Evolutionary conservation across 2,888 invertebrate genomes (phyloP), one percentile per base, ranked within the genome.

Genomic region (Hipparchia semele): DNA sequence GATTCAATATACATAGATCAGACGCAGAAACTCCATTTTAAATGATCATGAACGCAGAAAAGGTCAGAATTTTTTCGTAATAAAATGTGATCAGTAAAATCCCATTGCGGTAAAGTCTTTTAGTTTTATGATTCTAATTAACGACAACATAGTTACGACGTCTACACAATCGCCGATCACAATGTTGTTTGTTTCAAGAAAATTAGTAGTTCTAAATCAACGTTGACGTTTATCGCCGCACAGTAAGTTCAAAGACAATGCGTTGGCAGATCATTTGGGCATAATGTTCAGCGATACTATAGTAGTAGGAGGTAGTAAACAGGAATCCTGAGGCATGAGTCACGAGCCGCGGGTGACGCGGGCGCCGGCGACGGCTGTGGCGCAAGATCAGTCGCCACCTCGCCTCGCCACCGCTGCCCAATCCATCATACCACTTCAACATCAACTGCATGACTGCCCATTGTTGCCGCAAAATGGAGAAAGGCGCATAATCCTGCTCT

Each of bases 181-280:
- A 75, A 71, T 66, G 80, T 81, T 80, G 80, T 80, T 80, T 79
- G 76, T 77, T 79, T 77, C 74, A 78, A 79, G 80, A 80, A 73
- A 81, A 85, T 85, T 83, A 82, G 82, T 80, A 79, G 78, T 79
- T 79, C 81, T 89, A 89, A 89, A 91, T 89, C 88, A 90, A 79
- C 83, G 84, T 81, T 84, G 89, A 89, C 88, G 87, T 90, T 91
- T 86, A 91, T 90, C 85, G 84, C 81, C 79, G 82, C 84, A 88
- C 88, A 89, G 87, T 90, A 87, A 90, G 90, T 89, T 89, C 88
- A 90, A 90, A 91, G 90, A 91, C 90, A 92, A 90, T 90, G 92
- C 90, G 91, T 91, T 91, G 90, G 91, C 89, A 89, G 91, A 90
- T 89, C 87, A 86, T 91, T 91, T 91, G 90, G 88, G 87, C 86